Evolutionary conservation across 2,113 vertebrate genomes (phyloP).

Genomic region (Pantherophis guttatus): DNA sequence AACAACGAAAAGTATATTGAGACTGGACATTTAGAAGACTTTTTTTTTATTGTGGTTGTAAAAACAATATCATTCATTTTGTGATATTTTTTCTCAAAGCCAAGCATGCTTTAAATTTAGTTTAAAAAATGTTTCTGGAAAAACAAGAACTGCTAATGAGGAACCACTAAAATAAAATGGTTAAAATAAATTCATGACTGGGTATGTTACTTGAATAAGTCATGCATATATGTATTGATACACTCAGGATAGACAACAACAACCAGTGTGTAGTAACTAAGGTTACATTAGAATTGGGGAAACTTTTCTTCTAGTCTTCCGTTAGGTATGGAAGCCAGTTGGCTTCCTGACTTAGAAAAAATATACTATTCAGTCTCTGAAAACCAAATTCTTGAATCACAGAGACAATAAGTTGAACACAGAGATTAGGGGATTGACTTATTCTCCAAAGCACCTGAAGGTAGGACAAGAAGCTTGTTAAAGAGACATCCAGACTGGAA

Average conservation of each 20-base stretch:
- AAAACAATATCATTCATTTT: not conserved
- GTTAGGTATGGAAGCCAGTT: not conserved
- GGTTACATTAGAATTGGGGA: not conserved
- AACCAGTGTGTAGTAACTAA: not conserved
- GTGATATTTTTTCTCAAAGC: not conserved
- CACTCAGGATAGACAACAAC: not conserved
- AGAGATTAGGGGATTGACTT: not conserved
- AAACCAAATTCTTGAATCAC: not conserved
- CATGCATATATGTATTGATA: not conserved
- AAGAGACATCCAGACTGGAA: not conserved
- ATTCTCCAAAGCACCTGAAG: not conserved
- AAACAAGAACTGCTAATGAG: not conserved
- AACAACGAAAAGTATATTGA: not conserved
- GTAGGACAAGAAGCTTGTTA: not conserved
- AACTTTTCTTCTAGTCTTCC: not conserved
- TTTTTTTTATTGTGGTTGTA: not conserved
- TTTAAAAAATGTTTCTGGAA: not conserved
- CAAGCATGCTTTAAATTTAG: not conserved
- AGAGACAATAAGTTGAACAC: not conserved
- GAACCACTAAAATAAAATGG: not conserved
- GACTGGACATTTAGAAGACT: not conserved
- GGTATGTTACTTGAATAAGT: not conserved
- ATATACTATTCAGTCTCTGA: not conserved
- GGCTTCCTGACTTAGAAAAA: not conserved
- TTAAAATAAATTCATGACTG: not conserved